Evolutionary conservation across 2,113 vertebrate species (phyloP).

Genomic region (Chlamydotis undulata): DNA sequence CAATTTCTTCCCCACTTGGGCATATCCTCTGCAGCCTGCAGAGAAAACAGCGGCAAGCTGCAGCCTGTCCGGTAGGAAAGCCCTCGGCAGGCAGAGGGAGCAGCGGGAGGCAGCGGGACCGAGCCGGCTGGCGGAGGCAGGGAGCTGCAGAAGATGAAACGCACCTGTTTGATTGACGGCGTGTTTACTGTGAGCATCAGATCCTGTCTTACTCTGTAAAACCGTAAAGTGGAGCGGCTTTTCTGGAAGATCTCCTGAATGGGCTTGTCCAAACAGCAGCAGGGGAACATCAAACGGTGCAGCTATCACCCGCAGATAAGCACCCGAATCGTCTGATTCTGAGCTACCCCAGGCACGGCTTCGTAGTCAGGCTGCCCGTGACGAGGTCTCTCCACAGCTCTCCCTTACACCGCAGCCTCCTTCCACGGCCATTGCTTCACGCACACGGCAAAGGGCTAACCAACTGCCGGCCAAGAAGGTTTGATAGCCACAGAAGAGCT

Average conservation of each 20-base stretch:
- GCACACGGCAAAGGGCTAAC: neutral
- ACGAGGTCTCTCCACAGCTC: neutral
- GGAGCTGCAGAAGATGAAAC: constrained; percentile 14
- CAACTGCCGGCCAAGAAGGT: neutral
- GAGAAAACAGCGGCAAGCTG: neutral
- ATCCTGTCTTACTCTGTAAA: neutral
- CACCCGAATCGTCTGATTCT: constrained; percentile 21
- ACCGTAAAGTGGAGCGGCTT: neutral
- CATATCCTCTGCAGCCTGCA: neutral
- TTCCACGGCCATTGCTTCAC: fast-evolving
- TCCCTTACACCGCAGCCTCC: neutral
- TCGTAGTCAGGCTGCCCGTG: neutral
- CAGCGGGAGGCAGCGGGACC: neutral
- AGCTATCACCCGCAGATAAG: constrained; percentile 12
- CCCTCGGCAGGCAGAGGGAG: neutral
- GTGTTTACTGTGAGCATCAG: neutral
- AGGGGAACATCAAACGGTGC: constrained; percentile 46
- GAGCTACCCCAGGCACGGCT: neutral
- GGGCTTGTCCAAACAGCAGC: constrained; percentile 56
- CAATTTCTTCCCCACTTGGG: neutral
- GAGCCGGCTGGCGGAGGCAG: neutral
- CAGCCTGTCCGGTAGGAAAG: neutral
- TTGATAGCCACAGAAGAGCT: neutral
- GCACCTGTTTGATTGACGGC: constrained; percentile 39
- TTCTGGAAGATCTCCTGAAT: constrained; percentile 34